Evolutionary conservation across 2,113 vertebrate genomes (phyloP).

Genomic region (Cranoglanis bouderius): DNA sequence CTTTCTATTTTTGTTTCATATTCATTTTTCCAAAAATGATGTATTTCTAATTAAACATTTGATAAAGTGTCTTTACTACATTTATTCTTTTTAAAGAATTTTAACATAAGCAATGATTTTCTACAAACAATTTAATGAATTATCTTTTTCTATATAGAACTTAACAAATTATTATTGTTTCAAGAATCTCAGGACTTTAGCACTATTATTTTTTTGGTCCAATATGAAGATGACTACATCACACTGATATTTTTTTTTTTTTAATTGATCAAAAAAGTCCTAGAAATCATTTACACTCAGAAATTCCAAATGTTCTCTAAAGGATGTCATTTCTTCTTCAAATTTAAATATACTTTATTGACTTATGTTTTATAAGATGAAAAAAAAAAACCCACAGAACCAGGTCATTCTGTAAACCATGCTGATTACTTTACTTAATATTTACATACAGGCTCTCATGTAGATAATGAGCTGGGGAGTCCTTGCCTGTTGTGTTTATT

Average conservation of each 20-base stretch:
- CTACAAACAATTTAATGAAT: background rate
- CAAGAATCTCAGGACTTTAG: background rate
- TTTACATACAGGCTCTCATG: background rate
- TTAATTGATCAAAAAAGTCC: background rate
- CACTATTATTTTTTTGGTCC: background rate
- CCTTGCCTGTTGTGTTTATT: background rate
- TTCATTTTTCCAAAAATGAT: background rate
- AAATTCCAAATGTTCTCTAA: background rate
- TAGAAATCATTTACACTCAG: background rate
- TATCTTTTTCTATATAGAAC: background rate
- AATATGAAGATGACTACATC: background rate
- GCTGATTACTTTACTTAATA: background rate
- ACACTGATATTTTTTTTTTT: background rate
- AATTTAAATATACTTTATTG: background rate
- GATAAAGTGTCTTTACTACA: background rate
- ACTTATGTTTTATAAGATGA: background rate
- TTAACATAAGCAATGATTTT: background rate
- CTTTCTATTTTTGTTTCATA: background rate
- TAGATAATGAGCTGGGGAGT: background rate
- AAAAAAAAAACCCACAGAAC: background rate
- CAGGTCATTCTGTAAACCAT: background rate
- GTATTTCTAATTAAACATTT: background rate
- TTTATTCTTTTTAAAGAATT: background rate
- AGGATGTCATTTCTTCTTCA: background rate
- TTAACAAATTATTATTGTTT: background rate